Evolutionary conservation across 2,113 vertebrate species (phyloP).

Genomic region (Hippocampus abdominalis): DNA sequence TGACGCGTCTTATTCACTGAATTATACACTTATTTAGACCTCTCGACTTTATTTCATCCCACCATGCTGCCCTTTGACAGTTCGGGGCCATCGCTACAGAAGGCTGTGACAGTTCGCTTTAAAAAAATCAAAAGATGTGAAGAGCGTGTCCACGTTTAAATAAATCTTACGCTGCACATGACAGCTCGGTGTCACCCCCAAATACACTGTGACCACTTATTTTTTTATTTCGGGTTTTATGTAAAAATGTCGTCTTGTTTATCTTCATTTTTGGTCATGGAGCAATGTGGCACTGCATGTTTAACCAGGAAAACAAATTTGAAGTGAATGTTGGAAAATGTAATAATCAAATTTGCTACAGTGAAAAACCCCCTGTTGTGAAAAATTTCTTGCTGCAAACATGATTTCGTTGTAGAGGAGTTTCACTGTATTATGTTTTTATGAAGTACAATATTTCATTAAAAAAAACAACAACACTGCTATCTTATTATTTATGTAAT

Average conservation of each 20-base stretch:
- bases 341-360: no score
- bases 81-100: conserved; percentile 49
- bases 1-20: conserved; percentile 46
- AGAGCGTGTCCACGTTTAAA: conserved; percentile 20
- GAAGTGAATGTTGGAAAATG: no score
- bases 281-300: no score
- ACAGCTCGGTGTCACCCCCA: not conserved
- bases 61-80: conserved; percentile 34
- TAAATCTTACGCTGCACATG: not conserved
- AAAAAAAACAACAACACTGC: no score
- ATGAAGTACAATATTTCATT: no score
- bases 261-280: no score
- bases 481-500: no score
- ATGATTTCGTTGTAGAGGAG: no score
- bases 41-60: not conserved
- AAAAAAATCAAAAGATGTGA: not conserved
- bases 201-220: not conserved
- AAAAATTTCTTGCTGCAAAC: no score
- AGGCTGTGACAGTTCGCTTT: conserved; percentile 41
- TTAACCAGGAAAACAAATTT: no score
- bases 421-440: no score
- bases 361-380: no score
- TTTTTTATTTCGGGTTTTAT: not conserved
- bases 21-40: conserved; percentile 45
- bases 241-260: not conserved